Conservation (phyloP, 1,140 invertebrate species). For the Sitophilus oryzae region DNA sequence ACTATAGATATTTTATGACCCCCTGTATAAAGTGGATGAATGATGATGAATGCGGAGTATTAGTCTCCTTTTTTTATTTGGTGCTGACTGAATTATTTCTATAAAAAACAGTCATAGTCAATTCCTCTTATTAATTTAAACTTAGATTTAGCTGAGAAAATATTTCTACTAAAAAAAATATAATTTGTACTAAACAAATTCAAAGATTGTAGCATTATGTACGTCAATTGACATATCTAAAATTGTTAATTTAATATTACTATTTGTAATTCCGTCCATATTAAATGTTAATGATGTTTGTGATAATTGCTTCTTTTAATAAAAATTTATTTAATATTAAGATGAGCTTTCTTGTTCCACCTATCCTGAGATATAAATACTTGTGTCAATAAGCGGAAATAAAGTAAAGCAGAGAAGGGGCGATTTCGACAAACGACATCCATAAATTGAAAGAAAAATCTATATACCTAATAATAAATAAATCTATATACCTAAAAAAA, state of each 20-base stretch:
- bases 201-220: constrained; percentile 2
- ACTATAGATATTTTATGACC: constrained; percentile 40
- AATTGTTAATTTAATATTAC: constrained; percentile 12
- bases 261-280: constrained; percentile 29
- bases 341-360: background rate
- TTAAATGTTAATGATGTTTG: constrained; percentile 38
- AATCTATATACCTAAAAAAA: no score
- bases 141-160: constrained; percentile 28
- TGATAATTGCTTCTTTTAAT: constrained; percentile 44
- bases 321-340: constrained; percentile 38
- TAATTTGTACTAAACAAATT: constrained; percentile 15
- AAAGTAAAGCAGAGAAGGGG: no score
- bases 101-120: constrained; percentile 40
- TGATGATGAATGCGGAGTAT: constrained; percentile 35
- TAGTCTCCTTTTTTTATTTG: constrained; percentile 37
- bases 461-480: no score
- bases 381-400: no score
- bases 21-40: constrained; percentile 43
- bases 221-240: constrained; percentile 8
- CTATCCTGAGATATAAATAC: no score
- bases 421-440: no score
- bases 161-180: constrained; percentile 27
- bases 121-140: constrained; percentile 23
- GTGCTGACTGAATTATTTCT: constrained; percentile 42
- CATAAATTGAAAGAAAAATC: no score